Percentiles rank a stretch among this genome's conserved stretches.
Evolutionary conservation across 2,888 invertebrate species (phyloP).

Genomic region (Drosophila hamatofila): DNA sequence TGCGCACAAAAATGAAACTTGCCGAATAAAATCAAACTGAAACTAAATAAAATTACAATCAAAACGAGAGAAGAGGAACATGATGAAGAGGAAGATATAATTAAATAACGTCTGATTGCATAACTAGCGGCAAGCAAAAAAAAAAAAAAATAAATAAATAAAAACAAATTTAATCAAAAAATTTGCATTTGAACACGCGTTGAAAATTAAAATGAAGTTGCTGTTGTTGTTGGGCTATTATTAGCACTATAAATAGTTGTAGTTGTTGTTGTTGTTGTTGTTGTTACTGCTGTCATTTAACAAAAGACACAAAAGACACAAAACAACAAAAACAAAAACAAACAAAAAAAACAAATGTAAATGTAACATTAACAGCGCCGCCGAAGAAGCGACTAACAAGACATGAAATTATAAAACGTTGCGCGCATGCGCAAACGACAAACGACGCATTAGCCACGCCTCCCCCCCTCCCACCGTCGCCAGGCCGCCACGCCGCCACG

Average conservation of each 20-base stretch:
- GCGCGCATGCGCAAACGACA: slow-evolving; percentile 56
- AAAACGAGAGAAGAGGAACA: neutral
- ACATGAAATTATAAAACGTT: slow-evolving; percentile 73
- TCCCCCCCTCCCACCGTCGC: neutral
- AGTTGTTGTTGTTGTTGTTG: slow-evolving; percentile 22
- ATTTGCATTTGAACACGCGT: slow-evolving; percentile 57
- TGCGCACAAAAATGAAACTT: slow-evolving; percentile 8
- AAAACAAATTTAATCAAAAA: slow-evolving; percentile 28
- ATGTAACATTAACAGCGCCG: slow-evolving; percentile 31
- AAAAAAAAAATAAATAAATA: neutral
- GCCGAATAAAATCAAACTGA: neutral
- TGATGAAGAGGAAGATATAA: neutral
- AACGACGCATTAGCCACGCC: slow-evolving; percentile 25
- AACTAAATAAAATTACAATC: slow-evolving; percentile 5
- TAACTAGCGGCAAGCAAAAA: slow-evolving; percentile 4
- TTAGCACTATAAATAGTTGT: slow-evolving; percentile 26
- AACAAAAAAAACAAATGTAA: slow-evolving; percentile 35
- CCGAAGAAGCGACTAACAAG: slow-evolving; percentile 45
- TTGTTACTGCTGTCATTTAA: slow-evolving; percentile 17
- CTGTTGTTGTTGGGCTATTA: slow-evolving; percentile 37
- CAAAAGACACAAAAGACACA: neutral
- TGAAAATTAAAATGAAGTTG: slow-evolving; percentile 41
- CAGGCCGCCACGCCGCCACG: neutral
- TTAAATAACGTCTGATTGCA: slow-evolving; percentile 14
- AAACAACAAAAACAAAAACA: neutral